phyloP scores from a whole-genome alignment of 2,797 vertebrate species.

The Myoxocephalus aenaeus region DNA sequence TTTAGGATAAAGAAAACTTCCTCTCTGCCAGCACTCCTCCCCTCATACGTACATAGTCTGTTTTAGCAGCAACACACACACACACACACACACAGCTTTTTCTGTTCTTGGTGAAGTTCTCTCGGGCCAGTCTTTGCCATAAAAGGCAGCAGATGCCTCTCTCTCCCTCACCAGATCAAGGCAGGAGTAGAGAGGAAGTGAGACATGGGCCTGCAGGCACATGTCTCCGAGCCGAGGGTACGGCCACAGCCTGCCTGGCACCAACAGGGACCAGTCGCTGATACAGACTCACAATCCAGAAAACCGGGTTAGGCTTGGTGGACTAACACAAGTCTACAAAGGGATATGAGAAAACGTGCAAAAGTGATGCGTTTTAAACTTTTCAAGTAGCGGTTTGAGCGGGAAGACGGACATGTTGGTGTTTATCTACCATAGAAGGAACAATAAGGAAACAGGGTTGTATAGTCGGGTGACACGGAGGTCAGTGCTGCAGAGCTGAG shows the following conservation, averaged over 20 bases:
- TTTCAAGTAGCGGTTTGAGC: background rate
- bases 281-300: background rate
- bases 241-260: slow-evolving; percentile 60
- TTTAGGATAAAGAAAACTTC: slow-evolving; percentile 79
- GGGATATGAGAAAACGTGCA: slow-evolving; percentile 1
- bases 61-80: slow-evolving; percentile 32
- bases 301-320: background rate
- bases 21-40: slow-evolving; percentile 71
- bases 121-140: slow-evolving; percentile 78
- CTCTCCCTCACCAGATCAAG: slow-evolving; percentile 63
- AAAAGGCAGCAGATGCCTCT: slow-evolving; percentile 81
- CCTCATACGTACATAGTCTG: slow-evolving; percentile 58
- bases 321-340: background rate
- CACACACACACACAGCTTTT: slow-evolving; percentile 48
- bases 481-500: slow-evolving; percentile 55
- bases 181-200: slow-evolving; percentile 51
- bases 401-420: slow-evolving; percentile 2
- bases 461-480: slow-evolving; percentile 57
- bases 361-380: slow-evolving; percentile 1
- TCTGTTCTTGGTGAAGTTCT: slow-evolving; percentile 74
- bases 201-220: slow-evolving; percentile 43
- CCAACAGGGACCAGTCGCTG: slow-evolving; percentile 36
- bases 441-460: slow-evolving; percentile 52
- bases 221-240: slow-evolving; percentile 23
- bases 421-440: slow-evolving; percentile 46